Percentiles rank a stretch among this genome's conserved stretches.
phyloP scores from a whole-genome alignment of 2,113 vertebrate genomes.

The Coracopsis vasa region DNA sequence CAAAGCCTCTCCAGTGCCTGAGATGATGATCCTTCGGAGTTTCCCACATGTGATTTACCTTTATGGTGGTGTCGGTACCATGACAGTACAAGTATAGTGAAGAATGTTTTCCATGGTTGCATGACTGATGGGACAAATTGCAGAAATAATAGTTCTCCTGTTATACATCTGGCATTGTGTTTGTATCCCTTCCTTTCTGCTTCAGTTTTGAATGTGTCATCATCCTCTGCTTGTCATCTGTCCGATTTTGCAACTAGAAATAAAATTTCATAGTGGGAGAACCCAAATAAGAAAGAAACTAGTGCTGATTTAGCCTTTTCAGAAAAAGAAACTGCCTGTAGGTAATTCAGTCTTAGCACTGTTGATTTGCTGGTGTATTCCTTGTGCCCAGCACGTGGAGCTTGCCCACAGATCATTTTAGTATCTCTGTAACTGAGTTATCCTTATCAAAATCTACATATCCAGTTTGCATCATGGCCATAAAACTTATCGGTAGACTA shows the following conservation, averaged over 20 bases:
- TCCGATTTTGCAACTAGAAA: neutral
- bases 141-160: neutral
- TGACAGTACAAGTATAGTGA: neutral
- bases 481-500: slow-evolving; percentile 6
- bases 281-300: neutral
- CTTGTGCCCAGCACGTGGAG: neutral
- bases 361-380: neutral
- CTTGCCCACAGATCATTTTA: neutral
- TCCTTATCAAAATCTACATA: neutral
- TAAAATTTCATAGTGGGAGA: neutral
- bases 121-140: neutral
- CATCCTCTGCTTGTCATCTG: neutral
- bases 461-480: neutral
- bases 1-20: neutral
- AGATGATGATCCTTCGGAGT: neutral
- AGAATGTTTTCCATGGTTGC: neutral
- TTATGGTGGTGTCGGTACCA: neutral
- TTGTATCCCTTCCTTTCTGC: neutral
- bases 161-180: neutral
- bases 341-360: neutral
- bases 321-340: neutral
- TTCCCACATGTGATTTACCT: neutral
- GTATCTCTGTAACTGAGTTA: slow-evolving; percentile 8
- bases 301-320: neutral
- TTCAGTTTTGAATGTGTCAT: neutral